Conservation (phyloP, 1,140 invertebrate species). For the Drosophila saltans region DNA sequence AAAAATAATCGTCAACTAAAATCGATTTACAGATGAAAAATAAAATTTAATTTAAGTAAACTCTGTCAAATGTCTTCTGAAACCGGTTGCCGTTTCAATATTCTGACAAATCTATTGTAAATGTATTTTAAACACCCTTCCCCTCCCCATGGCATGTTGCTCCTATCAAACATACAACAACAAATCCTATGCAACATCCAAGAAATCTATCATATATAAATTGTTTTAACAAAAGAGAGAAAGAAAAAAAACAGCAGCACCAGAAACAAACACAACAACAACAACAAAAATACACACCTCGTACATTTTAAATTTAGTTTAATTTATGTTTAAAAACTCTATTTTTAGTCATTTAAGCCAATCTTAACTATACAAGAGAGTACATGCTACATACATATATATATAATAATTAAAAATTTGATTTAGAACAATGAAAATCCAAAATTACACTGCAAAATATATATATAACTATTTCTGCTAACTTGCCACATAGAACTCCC, state of each 20-base stretch:
- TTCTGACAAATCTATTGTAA: slow-evolving; percentile 44
- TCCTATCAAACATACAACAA: slow-evolving; percentile 13
- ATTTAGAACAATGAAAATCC: slow-evolving; percentile 61
- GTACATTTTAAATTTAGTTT: slow-evolving; percentile 72
- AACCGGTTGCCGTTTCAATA: slow-evolving; percentile 3
- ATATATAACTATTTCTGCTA: slow-evolving; percentile 63
- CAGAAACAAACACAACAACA: slow-evolving; percentile 23
- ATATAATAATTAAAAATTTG: slow-evolving; percentile 51
- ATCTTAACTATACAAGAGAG: slow-evolving; percentile 60
- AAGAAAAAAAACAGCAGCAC: slow-evolving; percentile 9
- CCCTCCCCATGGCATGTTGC: slow-evolving; percentile 7
- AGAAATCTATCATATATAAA: slow-evolving; percentile 23
- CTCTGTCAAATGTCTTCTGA: slow-evolving; percentile 7
- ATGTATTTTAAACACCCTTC: slow-evolving; percentile 42
- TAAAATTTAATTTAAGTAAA: slow-evolving; percentile 11
- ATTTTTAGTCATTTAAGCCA: slow-evolving; percentile 49
- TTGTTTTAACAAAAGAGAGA: slow-evolving; percentile 41
- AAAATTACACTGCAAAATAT: slow-evolving; percentile 47
- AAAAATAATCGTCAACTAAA: slow-evolving; percentile 36
- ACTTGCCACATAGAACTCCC: slow-evolving; percentile 62
- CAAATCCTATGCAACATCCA: slow-evolving; percentile 31
- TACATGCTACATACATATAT: slow-evolving; percentile 22
- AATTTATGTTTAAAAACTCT: slow-evolving; percentile 50
- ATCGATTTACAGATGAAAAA: slow-evolving; percentile 33
- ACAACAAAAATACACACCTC: slow-evolving; percentile 44